Evolutionary conservation across 2,888 invertebrate genomes (phyloP), one percentile per base, ranked within the genome.

Genomic region (Ichneumoninae sp.): DNA sequence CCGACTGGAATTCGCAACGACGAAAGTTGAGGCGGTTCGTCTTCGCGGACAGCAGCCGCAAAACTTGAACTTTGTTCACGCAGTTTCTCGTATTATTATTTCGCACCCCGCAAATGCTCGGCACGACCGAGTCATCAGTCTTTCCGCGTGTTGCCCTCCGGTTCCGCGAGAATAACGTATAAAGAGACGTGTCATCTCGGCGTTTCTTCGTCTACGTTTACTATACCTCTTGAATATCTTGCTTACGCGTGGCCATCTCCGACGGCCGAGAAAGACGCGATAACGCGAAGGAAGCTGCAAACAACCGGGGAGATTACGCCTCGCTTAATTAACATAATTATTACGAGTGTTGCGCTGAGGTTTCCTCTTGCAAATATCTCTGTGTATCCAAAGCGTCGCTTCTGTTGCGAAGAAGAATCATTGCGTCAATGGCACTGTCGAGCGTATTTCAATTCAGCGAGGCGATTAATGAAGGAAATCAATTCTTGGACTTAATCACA

Each of bases 191-290:
- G 69, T 54, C 65, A 72, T 80, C 71, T 4, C 40, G 30, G n/a
- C 16, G 26, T 57, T 62, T 36, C 19, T 26, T 66, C 78, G 70
- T 83, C 80, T 30, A 52, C 30, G 77, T 80, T n/a, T 44, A 47
- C 71, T 33, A 33, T 69, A 83, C 81, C 71, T 76, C 80, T 83
- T 78, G 75, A 75, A 71, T 86, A 70, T 83, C 80, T 72, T 44
- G 80, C 86, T 86, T 74, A 66, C 78, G 69, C 78, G 77, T 60
- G 26, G 33, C 60, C 26, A 57, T 57, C 57, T 68, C 76, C 7
- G 0, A 8, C 40, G 40, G 40, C 40, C 3, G 60, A 74, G 74
- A 74, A 68, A 74, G 60, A 57, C 40, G 10, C 50, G 74, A 74
- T 66, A 80, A 74, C 68, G 13, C 54, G 33, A 33, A 19, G 10